Base-by-base conservation (phyloP, 2,888 invertebrate species). In the Caenorhabditis doughertyi region DNA sequence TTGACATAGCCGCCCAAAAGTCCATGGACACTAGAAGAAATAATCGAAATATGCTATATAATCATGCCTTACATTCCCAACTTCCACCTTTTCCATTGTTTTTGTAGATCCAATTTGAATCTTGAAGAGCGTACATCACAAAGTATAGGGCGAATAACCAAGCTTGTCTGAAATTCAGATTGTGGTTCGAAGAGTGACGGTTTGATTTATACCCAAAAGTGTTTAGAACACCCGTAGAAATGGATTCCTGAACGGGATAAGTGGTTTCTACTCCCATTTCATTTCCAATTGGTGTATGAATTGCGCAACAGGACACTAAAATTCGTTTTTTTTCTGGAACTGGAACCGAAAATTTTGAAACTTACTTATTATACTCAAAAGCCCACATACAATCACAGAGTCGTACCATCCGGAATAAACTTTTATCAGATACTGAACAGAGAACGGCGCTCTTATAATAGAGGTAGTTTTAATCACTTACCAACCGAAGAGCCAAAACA, bases 211-310 rank as follows among this genome's bases (percentile, higher is more conserved):
- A 89, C 89, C 89, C 89, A 9, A 85, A 80, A 44, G 89, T 85
- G 53, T 89, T 88, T 56, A 90, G 77, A 47, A 91, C 60, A 11
- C 90, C 90, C n/a, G 87, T 87, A 11, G 89, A 88, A 8, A 90
- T 89, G 1, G 89, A 89, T 60, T 90, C 90, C 25, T 87, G 87
- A 16, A 90, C 87, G 1, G 90, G 90, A 55, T 85, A 90, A 3
- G 90, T 90, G 25, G 89, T 89, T 70, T 90, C 90, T 9, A 90
- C 89, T 7, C 90, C 90, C 79, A 90, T 79, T 70, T 90, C 86
- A 7, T 81, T 70, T 47, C 86, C 86, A 27, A 82, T 77, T 23
- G 80, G 80, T 8, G 68, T 81, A 25, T 81, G 73, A 9, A 81
- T 74, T 0, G 80, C 53, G 23, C 74, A 62, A 5, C 68, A 35